Base-by-base conservation (phyloP, 2,797 vertebrate genomes). In the Choloepus didactylus region DNA sequence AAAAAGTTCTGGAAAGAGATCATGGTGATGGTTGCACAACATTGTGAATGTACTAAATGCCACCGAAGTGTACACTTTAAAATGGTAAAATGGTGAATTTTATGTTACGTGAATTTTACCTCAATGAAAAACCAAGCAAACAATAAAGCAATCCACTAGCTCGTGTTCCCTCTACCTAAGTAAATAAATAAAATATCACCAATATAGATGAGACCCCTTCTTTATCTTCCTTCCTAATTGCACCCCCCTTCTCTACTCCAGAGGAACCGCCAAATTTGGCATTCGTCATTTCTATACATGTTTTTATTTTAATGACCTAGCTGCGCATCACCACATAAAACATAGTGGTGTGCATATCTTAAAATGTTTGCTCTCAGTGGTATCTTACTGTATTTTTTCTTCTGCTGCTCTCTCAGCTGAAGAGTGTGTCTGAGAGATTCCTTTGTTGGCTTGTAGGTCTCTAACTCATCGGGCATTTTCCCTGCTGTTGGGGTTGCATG, bases 321-420 rank as follows among this genome's bases (percentile, higher is more conserved):
- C 79, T 64, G 31, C 16, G 44, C 19, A 10, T 77, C 9, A 2
- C 82, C 44, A 9, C 0, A 4, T 69, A 25, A 73, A 75, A 31
- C 0, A 0, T 18, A 5, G 15, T 56, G 23, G 8, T 3, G 31
- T 7, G 15, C 31, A 0, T 29, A 44, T 21, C 9, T 10, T 23
- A 14, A 4, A 2, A 31, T 59, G 46, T 46, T 12, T 31, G 27
- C 8, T 11, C 64, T 81, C n/a, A 66, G 23, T 4, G 25, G 44
- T 54, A 41, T 54, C 54, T 80, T 10, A 3, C n/a, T 3, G 4
- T 38, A 31, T 84, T 84, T 54, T 69, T 64, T n/a, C 29, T 4
- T 31, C 82, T 46, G 60, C 25, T 64, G 9, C 41, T 41, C 27
- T 79, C 95, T 86, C 31, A 72, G 56, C 56, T 62, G 60, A 46